Percentiles rank a stretch among this genome's conserved stretches.
phyloP scores from a whole-genome alignment of 2,888 invertebrate genomes.

The Lasioglossum calceatum region DNA sequence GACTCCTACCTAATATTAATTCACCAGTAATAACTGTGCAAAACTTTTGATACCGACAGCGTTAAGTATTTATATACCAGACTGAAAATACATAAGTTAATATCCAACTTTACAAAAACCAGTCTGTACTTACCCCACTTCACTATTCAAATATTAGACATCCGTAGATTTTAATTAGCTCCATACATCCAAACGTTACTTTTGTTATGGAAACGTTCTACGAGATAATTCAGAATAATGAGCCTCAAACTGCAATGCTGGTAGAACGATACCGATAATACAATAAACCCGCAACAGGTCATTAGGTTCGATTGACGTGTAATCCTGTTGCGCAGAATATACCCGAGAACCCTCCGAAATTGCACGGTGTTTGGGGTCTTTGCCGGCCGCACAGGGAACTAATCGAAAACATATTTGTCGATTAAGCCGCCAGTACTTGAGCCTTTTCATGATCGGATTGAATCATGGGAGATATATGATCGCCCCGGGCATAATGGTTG shows the following conservation, averaged over 20 bases:
- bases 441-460: slow-evolving; percentile 62
- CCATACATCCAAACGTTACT: neutral
- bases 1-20: no score
- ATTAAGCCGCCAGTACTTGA: slow-evolving; percentile 52
- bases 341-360: slow-evolving; percentile 61
- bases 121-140: no score
- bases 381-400: slow-evolving; percentile 52
- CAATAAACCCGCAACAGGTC: slow-evolving; percentile 65
- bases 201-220: slow-evolving; percentile 16
- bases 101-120: no score
- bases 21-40: no score
- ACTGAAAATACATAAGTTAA: no score
- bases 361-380: slow-evolving; percentile 57
- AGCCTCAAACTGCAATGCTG: slow-evolving; percentile 31
- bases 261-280: slow-evolving; percentile 54
- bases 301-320: slow-evolving; percentile 64
- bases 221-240: slow-evolving; percentile 40
- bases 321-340: slow-evolving; percentile 53
- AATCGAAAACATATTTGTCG: slow-evolving; percentile 65
- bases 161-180: neutral
- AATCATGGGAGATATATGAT: slow-evolving; percentile 44
- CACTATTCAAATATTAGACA: neutral
- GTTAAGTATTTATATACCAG: no score
- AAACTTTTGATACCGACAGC: no score
- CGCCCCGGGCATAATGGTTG: slow-evolving; percentile 6